phyloP scores from a whole-genome alignment of 2,888 invertebrate species.

The Nemotelus pantherinus region DNA sequence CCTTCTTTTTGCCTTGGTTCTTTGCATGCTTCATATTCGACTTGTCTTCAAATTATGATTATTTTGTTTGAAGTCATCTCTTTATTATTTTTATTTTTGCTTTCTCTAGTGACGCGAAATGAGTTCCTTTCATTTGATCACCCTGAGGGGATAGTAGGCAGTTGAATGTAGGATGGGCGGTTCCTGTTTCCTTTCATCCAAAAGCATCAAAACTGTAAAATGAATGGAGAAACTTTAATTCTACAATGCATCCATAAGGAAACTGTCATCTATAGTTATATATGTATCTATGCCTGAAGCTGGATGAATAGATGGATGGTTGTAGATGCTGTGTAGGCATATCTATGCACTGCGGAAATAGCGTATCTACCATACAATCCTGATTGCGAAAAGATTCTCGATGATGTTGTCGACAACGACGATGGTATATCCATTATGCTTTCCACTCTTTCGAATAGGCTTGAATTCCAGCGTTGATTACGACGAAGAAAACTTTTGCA shows the following conservation, averaged over 20 bases:
- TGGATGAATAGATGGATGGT: too few species aligned
- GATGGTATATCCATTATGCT: constrained; percentile 37
- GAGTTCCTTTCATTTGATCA: constrained; percentile 49
- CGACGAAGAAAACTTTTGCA: constrained; percentile 13
- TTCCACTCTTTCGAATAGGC: constrained; percentile 30
- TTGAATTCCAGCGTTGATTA: constrained; percentile 25
- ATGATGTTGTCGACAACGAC: constrained; percentile 28
- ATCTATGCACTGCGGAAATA: too few species aligned
- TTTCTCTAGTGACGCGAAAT: constrained; percentile 41
- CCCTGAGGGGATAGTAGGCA: constrained; percentile 35
- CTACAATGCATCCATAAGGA: not conserved
- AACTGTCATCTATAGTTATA: too few species aligned
- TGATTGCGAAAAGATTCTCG: constrained; percentile 34
- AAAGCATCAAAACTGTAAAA: constrained; percentile 10
- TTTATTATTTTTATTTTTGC: not conserved
- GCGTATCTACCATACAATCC: not conserved
- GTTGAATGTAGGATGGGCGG: constrained; percentile 10
- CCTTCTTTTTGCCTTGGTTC: not conserved
- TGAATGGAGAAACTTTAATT: constrained; percentile 39
- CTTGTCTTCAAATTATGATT: constrained; percentile 36
- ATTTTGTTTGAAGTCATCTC: constrained; percentile 35
- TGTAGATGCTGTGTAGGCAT: too few species aligned
- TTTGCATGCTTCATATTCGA: constrained; percentile 13
- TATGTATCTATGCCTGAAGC: too few species aligned
- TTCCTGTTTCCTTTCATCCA: constrained; percentile 42